Percentiles rank a stretch among this genome's conserved stretches.
phyloP scores from a whole-genome alignment of 2,797 vertebrate species.

The Psittacula derbiana region DNA sequence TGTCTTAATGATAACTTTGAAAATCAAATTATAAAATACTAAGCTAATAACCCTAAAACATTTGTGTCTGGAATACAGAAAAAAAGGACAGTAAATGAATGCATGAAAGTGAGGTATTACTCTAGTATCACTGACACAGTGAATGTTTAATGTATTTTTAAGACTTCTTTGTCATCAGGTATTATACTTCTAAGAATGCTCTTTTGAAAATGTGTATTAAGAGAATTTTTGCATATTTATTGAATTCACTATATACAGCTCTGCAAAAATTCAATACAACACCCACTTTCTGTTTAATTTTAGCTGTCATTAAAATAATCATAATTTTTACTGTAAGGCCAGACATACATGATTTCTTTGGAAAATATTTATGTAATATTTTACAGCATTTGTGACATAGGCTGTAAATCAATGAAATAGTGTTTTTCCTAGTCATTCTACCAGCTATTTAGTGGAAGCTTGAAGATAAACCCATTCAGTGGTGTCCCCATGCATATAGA shows the following conservation, averaged over 20 bases:
- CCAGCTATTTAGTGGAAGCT: background rate
- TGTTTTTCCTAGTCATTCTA: background rate
- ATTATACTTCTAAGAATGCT: background rate
- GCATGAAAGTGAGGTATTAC: background rate
- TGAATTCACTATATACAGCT: background rate
- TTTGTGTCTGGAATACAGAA: background rate
- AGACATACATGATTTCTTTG: background rate
- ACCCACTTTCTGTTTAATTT: background rate
- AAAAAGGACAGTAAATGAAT: background rate
- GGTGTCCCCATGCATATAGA: fast-evolving
- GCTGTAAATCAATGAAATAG: background rate
- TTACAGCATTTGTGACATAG: constrained; percentile 28
- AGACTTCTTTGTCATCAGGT: background rate
- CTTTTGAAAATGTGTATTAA: background rate
- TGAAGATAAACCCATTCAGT: background rate
- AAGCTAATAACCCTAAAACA: background rate
- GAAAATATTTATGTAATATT: constrained; percentile 2
- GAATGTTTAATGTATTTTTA: background rate
- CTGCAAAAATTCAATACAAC: background rate
- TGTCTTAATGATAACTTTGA: background rate
- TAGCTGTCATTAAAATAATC: background rate
- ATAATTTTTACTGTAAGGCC: background rate
- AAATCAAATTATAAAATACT: background rate
- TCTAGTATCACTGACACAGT: background rate
- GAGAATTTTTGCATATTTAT: background rate